Conservation (phyloP, 2,888 invertebrate genomes). For the Aphrophora alni region DNA sequence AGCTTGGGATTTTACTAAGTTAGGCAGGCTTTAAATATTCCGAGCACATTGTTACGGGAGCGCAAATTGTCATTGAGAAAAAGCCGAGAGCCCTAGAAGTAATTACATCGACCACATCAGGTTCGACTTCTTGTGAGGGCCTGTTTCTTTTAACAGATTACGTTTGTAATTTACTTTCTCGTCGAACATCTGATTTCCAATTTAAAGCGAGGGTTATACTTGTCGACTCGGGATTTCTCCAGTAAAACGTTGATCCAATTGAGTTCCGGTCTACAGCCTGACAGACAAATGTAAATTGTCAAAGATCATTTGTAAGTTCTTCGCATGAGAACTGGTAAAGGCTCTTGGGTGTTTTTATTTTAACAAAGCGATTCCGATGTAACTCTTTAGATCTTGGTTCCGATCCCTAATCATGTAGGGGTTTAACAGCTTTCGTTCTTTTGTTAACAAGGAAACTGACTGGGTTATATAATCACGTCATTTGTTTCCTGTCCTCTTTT, state of each 20-base stretch:
- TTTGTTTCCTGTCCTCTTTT: too few relatives aligned
- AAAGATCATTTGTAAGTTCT: not conserved
- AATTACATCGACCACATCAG: not conserved
- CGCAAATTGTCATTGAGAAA: not conserved
- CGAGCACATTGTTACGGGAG: not conserved
- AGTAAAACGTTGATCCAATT: constrained; percentile 9
- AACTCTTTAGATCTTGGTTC: too few relatives aligned
- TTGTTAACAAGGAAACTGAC: too few relatives aligned
- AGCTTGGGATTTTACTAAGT: too few relatives aligned
- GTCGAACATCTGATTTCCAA: constrained; percentile 6
- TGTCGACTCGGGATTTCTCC: not conserved
- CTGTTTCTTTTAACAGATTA: constrained; percentile 6
- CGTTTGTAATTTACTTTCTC: not conserved
- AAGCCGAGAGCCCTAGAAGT: not conserved
- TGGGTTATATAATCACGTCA: too few relatives aligned
- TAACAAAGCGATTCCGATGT: too few relatives aligned
- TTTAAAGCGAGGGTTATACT: not conserved
- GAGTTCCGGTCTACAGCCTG: not conserved
- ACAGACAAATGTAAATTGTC: not conserved
- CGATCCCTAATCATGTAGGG: too few relatives aligned
- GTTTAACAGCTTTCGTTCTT: too few relatives aligned
- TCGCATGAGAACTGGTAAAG: not conserved
- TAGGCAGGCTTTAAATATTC: not conserved
- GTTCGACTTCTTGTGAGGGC: not conserved
- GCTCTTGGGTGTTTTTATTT: not conserved